phyloP scores from a whole-genome alignment of 2,797 vertebrate genomes.

The Ptychadena robeensis region DNA sequence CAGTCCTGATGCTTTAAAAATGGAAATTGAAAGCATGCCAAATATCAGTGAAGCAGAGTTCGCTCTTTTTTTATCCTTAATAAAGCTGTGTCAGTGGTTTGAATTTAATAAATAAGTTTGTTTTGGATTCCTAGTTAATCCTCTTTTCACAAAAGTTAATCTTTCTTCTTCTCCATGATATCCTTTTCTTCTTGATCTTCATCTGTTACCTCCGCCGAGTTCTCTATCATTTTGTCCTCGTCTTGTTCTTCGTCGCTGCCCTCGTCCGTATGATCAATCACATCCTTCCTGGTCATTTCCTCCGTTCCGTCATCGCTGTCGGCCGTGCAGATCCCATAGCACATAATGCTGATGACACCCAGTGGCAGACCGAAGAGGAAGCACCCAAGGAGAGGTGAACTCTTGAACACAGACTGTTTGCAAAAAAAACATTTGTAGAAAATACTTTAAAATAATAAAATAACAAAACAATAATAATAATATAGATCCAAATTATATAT shows the following conservation, averaged over 20 bases:
- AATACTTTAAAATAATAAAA: background rate
- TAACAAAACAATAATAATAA: background rate
- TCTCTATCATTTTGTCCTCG: slow-evolving; percentile 71
- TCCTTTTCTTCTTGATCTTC: slow-evolving; percentile 79
- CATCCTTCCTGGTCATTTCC: slow-evolving; percentile 81
- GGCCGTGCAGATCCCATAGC: slow-evolving; percentile 95
- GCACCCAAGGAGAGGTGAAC: slow-evolving; percentile 94
- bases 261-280: slow-evolving; percentile 77
- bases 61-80: slow-evolving; percentile 29
- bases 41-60: slow-evolving; percentile 35
- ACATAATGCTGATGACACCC: slow-evolving; percentile 98
- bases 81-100: slow-evolving; percentile 70
- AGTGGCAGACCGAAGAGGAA: slow-evolving; percentile 96
- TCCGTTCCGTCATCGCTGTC: slow-evolving; percentile 85
- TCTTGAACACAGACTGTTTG: slow-evolving; percentile 93
- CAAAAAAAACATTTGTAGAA: slow-evolving; percentile 18
- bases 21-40: slow-evolving; percentile 37
- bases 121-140: slow-evolving; percentile 68
- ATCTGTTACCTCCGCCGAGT: slow-evolving; percentile 68
- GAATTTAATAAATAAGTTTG: slow-evolving; percentile 77
- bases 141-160: slow-evolving; percentile 75
- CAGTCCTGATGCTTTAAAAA: slow-evolving; percentile 28
- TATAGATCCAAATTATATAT: too few species aligned
- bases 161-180: slow-evolving; percentile 87
- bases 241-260: slow-evolving; percentile 74